phyloP scores from a whole-genome alignment of 2,888 invertebrate genomes.

The Xestia ashworthii region DNA sequence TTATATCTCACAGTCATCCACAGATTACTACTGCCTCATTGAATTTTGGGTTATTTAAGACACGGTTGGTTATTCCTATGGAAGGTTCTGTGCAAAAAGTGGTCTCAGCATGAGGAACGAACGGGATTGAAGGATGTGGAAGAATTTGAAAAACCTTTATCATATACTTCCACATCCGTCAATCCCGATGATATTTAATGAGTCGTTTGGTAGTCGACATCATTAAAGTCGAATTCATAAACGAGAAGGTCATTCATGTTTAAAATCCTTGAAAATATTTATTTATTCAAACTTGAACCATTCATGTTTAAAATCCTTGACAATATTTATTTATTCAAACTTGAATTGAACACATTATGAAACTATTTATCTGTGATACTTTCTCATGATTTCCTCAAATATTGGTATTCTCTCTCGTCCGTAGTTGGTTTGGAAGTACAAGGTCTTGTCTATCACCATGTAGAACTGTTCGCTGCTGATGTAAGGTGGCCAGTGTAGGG shows the following conservation, averaged over 20 bases:
- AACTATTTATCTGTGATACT: constrained; percentile 38
- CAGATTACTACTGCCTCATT: constrained; percentile 1
- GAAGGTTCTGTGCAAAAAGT: background rate
- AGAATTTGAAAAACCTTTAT: background rate
- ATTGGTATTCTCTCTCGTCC: constrained; percentile 72
- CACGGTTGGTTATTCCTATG: background rate
- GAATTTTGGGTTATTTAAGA: background rate
- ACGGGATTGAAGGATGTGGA: background rate
- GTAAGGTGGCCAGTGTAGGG: constrained; percentile 70
- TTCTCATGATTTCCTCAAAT: constrained; percentile 74
- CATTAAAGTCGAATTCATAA: background rate
- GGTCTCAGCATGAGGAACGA: background rate
- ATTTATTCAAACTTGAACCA: background rate
- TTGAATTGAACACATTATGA: background rate
- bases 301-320: background rate
- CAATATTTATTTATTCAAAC: background rate
- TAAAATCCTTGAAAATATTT: background rate
- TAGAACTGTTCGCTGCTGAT: constrained; percentile 41
- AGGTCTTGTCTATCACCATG: constrained; percentile 55
- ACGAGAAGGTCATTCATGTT: background rate
- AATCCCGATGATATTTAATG: background rate
- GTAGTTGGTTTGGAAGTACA: constrained; percentile 56
- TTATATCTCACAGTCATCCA: constrained; percentile 6
- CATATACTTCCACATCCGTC: background rate
- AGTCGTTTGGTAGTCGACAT: background rate